Conservation (phyloP, 1,140 invertebrate species). For the Rhopalosiphum padi region DNA sequence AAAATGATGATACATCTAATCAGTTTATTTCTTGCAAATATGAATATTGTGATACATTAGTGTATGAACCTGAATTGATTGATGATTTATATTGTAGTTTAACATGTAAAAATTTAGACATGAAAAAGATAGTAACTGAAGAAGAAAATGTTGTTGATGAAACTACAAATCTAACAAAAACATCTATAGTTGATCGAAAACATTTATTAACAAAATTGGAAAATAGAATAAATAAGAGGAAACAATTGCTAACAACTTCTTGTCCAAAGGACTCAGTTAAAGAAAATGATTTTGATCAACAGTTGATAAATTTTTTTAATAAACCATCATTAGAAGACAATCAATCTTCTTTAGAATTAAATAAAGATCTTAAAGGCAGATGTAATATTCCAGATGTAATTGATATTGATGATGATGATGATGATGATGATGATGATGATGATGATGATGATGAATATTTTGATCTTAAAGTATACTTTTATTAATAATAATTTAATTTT, state of each 20-base stretch:
- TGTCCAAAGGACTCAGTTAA: neutral
- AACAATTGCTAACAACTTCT: conserved; percentile 3
- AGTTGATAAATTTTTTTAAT: neutral
- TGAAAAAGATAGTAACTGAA: neutral
- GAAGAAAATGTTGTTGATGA: neutral
- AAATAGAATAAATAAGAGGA: conserved; percentile 51
- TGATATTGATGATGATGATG: neutral
- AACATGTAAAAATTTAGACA: conserved; percentile 12
- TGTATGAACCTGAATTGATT: conserved; percentile 37
- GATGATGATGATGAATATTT: neutral
- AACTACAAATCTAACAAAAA: neutral
- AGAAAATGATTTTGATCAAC: neutral
- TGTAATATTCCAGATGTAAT: too few relatives aligned
- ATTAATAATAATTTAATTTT: neutral
- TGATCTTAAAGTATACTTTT: conserved; percentile 38
- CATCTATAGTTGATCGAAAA: neutral
- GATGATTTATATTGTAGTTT: conserved; percentile 45
- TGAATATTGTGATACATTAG: conserved; percentile 44
- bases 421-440: conserved; percentile 17
- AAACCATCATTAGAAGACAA: neutral
- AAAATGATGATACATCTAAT: neutral
- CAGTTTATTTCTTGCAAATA: conserved; percentile 40
- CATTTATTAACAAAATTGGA: neutral
- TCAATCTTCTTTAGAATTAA: neutral
- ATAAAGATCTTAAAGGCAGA: too few relatives aligned